Evolutionary conservation across 2,888 invertebrate species (phyloP), one percentile per base, ranked within the genome.

Genomic region (Sepioteuthis lessoniana): DNA sequence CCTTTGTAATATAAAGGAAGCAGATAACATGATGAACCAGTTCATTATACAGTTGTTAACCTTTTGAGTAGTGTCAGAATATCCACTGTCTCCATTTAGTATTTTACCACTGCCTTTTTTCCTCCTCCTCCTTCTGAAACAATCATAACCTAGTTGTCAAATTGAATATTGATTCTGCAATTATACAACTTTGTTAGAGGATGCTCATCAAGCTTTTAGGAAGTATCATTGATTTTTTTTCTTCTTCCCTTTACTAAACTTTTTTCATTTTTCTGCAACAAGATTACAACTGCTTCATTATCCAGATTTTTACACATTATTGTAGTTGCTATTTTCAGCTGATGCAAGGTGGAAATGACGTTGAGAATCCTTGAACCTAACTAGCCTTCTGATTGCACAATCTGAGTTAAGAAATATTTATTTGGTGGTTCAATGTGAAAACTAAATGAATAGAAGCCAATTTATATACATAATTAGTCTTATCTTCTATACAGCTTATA

Each of bases 151-250:
- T 76, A 76, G 76, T 76, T 76, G 13, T n/a, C 76, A 76, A 76
- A n/a, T 76, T 35, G 76, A 76, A 76, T 76, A 76, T 76, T 76
- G 76, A 76, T 76, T 76, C 76, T 76, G 31, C 76, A 76, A 76
- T 76, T 76, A 76, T 35, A 76, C 76, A 76, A 76, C 76, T 76
- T 76, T 76, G 76, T 76, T n/a, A 76, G 35, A 76, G 76, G 76
- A 76, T 76, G 76, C 76, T 76, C 35, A 25, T 76, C 76, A 76
- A 76, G 76, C 76, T 76, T 76, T 76, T 76, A n/a, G 35, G 76
- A 76, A 76, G 76, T 76, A n/a, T 76, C 76, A 76, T 76, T 76
- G 76, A 76, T 76, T 76, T 76, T 76, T 76, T n/a, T 76, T n/a
- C n/a, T 76, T 76, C 13, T n/a, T 25, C 35, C n/a, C 76, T 76